A percentile compares a stretch with the other conserved stretches of the same genome.
Conservation (phyloP, 1,140 invertebrate species). For the Antheraea mylitta region DNA sequence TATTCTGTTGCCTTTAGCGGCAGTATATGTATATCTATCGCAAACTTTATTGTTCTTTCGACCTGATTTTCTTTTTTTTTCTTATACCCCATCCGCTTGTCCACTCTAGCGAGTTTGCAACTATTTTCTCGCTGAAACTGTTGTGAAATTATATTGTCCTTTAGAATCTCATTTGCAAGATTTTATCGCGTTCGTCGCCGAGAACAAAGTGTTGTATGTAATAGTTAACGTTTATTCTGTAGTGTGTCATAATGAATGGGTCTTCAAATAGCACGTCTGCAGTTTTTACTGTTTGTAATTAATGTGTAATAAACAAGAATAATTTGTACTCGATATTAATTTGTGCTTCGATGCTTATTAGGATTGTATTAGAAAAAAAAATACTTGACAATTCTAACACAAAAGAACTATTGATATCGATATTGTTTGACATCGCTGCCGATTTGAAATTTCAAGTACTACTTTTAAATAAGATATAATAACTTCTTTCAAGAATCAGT, state of each 20-base stretch:
- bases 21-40: background rate
- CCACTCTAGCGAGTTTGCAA: slow-evolving; percentile 19
- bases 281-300: background rate
- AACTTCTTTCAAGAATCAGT: no score
- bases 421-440: no score
- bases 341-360: no score
- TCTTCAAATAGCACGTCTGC: background rate
- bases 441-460: no score
- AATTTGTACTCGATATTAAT: no score
- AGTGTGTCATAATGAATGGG: background rate
- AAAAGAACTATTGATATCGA: no score
- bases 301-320: no score
- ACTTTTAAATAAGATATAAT: no score
- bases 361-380: no score
- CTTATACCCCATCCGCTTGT: slow-evolving; percentile 23
- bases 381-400: no score
- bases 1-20: slow-evolving; percentile 2
- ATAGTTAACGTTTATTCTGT: background rate
- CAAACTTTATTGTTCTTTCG: slow-evolving; percentile 20
- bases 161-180: slow-evolving; percentile 24
- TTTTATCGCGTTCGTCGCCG: slow-evolving; percentile 11
- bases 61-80: slow-evolving; percentile 16
- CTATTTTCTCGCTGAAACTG: slow-evolving; percentile 19
- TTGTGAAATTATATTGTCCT: slow-evolving; percentile 24
- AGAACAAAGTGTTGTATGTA: background rate